A percentile compares a stretch with the other conserved stretches of the same genome.
Conservation (phyloP, 1,140 invertebrate genomes). For the Bombus sibiricus region DNA sequence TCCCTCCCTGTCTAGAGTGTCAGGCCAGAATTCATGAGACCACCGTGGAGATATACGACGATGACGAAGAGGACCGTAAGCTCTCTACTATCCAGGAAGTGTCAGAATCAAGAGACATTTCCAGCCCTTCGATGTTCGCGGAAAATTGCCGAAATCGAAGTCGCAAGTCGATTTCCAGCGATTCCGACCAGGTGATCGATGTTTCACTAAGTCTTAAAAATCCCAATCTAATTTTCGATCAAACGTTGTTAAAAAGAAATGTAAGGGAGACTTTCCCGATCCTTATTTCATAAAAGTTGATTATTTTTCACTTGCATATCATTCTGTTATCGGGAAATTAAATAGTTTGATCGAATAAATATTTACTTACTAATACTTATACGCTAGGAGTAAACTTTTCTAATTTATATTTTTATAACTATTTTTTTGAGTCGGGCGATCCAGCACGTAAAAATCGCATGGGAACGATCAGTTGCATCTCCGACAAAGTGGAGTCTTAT, state of each 20-base stretch:
- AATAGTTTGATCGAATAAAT: background rate
- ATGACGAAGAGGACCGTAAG: conserved; percentile 54
- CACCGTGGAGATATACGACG: conserved; percentile 66
- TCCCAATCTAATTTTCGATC: background rate
- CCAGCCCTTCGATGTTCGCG: conserved; percentile 41
- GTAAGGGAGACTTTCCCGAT: too few relatives aligned
- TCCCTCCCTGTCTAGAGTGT: conserved; percentile 67
- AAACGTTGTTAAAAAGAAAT: background rate
- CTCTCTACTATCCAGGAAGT: conserved; percentile 65
- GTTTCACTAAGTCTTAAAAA: conserved; percentile 24
- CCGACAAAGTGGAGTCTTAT: conserved; percentile 53
- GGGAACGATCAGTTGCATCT: conserved; percentile 63
- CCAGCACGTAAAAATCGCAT: conserved; percentile 51
- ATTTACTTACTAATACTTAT: background rate
- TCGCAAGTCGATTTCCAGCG: conserved; percentile 23
- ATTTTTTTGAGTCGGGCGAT: conserved; percentile 55
- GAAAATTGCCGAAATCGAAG: conserved; percentile 42
- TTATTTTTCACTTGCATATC: too few relatives aligned
- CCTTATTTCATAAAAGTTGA: too few relatives aligned
- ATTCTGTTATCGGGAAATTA: too few relatives aligned
- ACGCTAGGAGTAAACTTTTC: background rate
- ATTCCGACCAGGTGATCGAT: conserved; percentile 54
- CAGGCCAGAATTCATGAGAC: conserved; percentile 53
- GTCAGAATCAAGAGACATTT: conserved; percentile 57
- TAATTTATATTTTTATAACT: conserved; percentile 34